Percentiles rank a stretch among this genome's conserved stretches.
phyloP scores from a whole-genome alignment of 92 coral and sea anemone genomes.

The Parazoanthus darwini region DNA sequence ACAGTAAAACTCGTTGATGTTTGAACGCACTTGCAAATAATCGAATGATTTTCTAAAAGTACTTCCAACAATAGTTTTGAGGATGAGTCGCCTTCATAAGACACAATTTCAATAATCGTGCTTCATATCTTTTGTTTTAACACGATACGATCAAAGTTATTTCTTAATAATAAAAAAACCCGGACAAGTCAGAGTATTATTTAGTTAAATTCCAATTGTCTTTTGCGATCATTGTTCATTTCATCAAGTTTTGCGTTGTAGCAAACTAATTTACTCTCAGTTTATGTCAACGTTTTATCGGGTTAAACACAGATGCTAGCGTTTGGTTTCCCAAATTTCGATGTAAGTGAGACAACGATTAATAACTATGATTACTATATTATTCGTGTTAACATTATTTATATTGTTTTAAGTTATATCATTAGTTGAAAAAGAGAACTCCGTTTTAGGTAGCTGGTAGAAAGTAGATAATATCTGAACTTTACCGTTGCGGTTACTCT shows the following conservation, averaged over 20 bases:
- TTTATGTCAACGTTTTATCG: too few species aligned
- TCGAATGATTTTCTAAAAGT: too few species aligned
- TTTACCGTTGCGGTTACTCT: neutral
- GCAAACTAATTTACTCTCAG: neutral
- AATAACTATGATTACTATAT: too few species aligned
- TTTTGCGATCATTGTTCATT: neutral
- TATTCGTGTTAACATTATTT: too few species aligned
- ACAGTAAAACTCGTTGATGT: too few species aligned
- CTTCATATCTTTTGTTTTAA: neutral
- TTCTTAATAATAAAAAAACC: neutral
- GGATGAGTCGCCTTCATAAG: neutral
- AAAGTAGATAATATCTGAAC: neutral
- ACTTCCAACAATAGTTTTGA: neutral
- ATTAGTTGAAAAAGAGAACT: neutral
- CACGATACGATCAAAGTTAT: too few species aligned
- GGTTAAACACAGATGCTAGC: too few species aligned
- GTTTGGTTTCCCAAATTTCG: neutral
- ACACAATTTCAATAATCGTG: neutral
- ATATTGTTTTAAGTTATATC: neutral
- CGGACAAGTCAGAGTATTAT: neutral
- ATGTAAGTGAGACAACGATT: neutral
- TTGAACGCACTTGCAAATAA: too few species aligned
- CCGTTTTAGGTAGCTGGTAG: neutral
- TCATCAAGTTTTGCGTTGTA: neutral
- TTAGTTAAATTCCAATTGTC: too few species aligned